Evolutionary conservation across 2,888 invertebrate species (phyloP), one percentile per base, ranked within the genome.

Genomic region (Crematogaster levior): DNA sequence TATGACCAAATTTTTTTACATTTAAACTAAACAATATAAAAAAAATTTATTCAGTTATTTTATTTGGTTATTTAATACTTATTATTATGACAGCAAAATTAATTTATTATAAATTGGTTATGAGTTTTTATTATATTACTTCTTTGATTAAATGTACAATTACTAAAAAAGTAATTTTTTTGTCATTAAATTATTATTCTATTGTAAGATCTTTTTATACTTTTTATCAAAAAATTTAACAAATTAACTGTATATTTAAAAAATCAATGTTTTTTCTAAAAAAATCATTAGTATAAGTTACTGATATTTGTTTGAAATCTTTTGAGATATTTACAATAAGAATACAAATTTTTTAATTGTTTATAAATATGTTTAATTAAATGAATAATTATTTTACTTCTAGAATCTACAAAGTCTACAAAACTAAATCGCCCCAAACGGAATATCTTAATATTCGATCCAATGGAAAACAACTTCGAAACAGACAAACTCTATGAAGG

Each of bases 401-500:
- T 66, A 91, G 90, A 88, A 84, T 87, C 82, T 92, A 0, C 88
- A 93, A 68, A 87, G 34, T 40, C 66, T 92, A 43, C 91, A 93
- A 92, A 87, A 48, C 86, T 89, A 15, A 88, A 90, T 34, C 90
- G 94, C 65, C 94, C 94, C 0, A 94, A 93, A 68, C 85, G 94
- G 65, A 85, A 85, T 30, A 48, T 88, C 5, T 60, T 87, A 18
- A 24, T 90, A 2, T 72, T 91, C 9, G 90, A 93, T 86, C 87
- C 92, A 0, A 79, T 82, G 72, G 92, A 91, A 7, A 91, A 91
- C 65, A 89, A 93, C n/a, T 92, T 90, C n/a, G 89, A 92, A 30
- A 89, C 90, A 0, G 93, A 94, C 34, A 88, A 81, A 75, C 86
- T 94, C n/a, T 94, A 94, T 77, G 89, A 86, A 66, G 94, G 94